Evolutionary conservation across 2,797 vertebrate species (phyloP), one percentile per base, ranked within the genome.

Genomic region (Ctenosaura bakeri): DNA sequence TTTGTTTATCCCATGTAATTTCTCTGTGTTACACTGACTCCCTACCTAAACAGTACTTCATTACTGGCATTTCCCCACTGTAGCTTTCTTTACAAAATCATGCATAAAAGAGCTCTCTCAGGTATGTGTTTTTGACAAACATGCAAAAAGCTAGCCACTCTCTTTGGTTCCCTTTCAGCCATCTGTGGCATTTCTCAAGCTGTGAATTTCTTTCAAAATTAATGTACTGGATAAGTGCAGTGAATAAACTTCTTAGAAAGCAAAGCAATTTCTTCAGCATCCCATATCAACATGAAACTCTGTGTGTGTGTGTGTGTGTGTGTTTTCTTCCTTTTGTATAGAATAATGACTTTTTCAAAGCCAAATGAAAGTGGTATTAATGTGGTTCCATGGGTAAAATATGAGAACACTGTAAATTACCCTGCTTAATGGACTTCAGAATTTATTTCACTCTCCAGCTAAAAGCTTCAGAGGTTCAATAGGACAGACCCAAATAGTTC

Each of bases 351-450:
- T 95, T 90, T 91, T 10, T 0, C 79, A 59, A 87, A 95, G 89
- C 79, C 83, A 42, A 94, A 95, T 87, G 87, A 91, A 94, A 96
- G 92, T 56, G 0, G 46, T 71, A 77, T 85, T 93, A 95, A 96
- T 93, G 95, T 24, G 35, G 93, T 97, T 97, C 92, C 93, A 92
- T 52, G 50, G 93, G 92, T 95, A 95, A 95, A 95, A 91, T 85
- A 90, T 42, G 95, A 95, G 93, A 93, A 80, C 54, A 0, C 81
- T 90, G 90, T 94, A 95, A 97, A 97, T 96, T 96, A 94, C 94
- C 91, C 95, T 94, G 93, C 91, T 95, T 96, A 96, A 97, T 96
- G 96, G 96, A 95, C 94, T 97, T 77, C 0, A 85, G 93, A 95
- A 93, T 91, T 94, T 83, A 87, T 90, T 86, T 95, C 95, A 91